A percentile compares a stretch with the other conserved stretches of the same genome.
phyloP scores from a whole-genome alignment of 2,888 invertebrate genomes.

The Chrysopilus asiliformis region DNA sequence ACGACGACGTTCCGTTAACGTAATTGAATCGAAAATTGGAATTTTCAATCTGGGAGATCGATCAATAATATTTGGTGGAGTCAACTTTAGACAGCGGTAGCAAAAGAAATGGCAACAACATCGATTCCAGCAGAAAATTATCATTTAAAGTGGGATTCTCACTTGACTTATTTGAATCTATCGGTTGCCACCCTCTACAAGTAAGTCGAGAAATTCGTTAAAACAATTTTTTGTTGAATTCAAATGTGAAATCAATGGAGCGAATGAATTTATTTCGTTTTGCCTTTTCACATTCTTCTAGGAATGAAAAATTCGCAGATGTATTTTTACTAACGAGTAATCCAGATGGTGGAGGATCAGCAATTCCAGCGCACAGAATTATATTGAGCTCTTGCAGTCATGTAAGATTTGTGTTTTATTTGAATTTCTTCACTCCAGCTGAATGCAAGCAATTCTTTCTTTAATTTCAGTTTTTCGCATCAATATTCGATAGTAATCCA shows the following conservation, averaged over 20 bases:
- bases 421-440: no score
- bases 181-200: constrained; percentile 58
- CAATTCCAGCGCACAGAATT: constrained; percentile 74
- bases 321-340: constrained; percentile 57
- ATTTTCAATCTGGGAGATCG: neutral
- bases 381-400: constrained; percentile 71
- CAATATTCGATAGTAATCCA: constrained; percentile 31
- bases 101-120: constrained; percentile 8
- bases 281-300: constrained; percentile 19
- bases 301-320: constrained; percentile 70
- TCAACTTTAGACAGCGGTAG: neutral
- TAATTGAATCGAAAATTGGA: neutral
- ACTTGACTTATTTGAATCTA: constrained; percentile 66
- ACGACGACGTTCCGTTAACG: neutral
- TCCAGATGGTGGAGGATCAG: constrained; percentile 51
- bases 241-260: no score
- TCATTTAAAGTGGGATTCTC: constrained; percentile 81
- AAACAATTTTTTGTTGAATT: no score
- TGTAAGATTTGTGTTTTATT: constrained; percentile 16
- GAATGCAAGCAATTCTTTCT: no score
- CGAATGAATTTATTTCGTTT: neutral
- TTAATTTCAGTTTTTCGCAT: constrained; percentile 33
- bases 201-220: constrained; percentile 20
- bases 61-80: neutral
- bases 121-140: constrained; percentile 58